A percentile compares a stretch with the other conserved stretches of the same genome.
Conservation (phyloP, 2,797 vertebrate genomes). For the Squalus acanthias region DNA sequence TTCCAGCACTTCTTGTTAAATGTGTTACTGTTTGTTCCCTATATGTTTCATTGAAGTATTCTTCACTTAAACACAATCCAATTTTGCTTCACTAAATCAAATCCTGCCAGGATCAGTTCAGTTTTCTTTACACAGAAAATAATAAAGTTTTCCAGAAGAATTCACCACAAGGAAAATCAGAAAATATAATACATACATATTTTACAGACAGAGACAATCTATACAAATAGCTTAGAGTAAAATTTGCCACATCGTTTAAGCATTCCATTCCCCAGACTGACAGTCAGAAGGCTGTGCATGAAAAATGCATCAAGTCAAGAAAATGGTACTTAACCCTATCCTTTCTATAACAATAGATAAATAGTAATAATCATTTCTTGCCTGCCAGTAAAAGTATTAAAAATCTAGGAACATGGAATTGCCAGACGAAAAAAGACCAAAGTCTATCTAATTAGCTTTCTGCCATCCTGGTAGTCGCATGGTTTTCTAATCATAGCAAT, state of each 20-base stretch:
- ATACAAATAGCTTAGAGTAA: conserved; percentile 19
- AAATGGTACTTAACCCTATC: background rate
- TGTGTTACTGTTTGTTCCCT: conserved; percentile 51
- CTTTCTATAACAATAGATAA: background rate
- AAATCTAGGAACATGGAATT: background rate
- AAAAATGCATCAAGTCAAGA: conserved; percentile 23
- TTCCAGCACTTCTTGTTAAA: conserved; percentile 49
- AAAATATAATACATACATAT: conserved; percentile 41
- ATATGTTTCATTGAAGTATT: conserved; percentile 51
- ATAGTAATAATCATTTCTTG: background rate
- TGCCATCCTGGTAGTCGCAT: background rate
- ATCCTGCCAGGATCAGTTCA: conserved; percentile 49
- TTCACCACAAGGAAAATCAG: conserved; percentile 51
- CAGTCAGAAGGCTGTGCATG: background rate
- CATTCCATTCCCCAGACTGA: background rate
- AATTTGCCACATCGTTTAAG: background rate
- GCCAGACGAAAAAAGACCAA: background rate
- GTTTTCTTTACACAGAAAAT: conserved; percentile 53
- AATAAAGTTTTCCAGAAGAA: conserved; percentile 50
- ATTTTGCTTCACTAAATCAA: conserved; percentile 52
- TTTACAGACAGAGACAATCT: background rate
- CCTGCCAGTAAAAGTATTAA: background rate
- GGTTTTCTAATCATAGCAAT: background rate
- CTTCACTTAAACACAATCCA: conserved; percentile 51
- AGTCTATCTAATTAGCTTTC: background rate